phyloP scores from a whole-genome alignment of 2,888 invertebrate genomes.

The Anarsia innoxiella region DNA sequence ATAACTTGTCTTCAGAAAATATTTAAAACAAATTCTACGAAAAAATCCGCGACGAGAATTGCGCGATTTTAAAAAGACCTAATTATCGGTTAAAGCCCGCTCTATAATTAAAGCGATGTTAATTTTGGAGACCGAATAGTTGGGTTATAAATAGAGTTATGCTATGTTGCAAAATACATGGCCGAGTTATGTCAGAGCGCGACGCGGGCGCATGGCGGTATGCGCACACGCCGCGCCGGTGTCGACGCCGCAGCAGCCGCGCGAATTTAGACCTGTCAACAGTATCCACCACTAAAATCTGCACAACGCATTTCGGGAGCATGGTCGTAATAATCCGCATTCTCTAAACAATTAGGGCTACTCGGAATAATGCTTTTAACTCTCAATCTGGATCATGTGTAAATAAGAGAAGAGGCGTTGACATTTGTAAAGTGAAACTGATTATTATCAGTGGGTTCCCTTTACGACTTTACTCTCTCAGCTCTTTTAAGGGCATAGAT shows the following conservation, averaged over 20 bases:
- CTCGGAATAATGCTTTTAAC: conserved; percentile 1
- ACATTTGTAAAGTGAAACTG: no score
- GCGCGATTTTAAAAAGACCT: conserved; percentile 40
- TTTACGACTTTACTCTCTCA: no score
- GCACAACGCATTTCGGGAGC: neutral
- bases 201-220: conserved; percentile 24
- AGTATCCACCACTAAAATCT: conserved; percentile 13
- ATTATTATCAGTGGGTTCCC: no score
- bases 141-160: conserved; percentile 51
- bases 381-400: no score
- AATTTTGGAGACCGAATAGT: conserved; percentile 57
- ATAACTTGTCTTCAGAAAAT: conserved; percentile 10
- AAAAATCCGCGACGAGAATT: conserved; percentile 18
- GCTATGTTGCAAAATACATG: conserved; percentile 61
- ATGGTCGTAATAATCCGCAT: conserved; percentile 1
- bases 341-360: neutral
- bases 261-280: conserved; percentile 25
- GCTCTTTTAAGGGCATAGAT: no score
- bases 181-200: conserved; percentile 66
- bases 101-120: conserved; percentile 60
- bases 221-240: conserved; percentile 23
- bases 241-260: conserved; percentile 6
- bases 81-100: conserved; percentile 68
- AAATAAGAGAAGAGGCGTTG: no score
- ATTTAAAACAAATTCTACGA: conserved; percentile 15